Conservation (phyloP, 2,888 invertebrate genomes). For the Terebella lapidaria region DNA sequence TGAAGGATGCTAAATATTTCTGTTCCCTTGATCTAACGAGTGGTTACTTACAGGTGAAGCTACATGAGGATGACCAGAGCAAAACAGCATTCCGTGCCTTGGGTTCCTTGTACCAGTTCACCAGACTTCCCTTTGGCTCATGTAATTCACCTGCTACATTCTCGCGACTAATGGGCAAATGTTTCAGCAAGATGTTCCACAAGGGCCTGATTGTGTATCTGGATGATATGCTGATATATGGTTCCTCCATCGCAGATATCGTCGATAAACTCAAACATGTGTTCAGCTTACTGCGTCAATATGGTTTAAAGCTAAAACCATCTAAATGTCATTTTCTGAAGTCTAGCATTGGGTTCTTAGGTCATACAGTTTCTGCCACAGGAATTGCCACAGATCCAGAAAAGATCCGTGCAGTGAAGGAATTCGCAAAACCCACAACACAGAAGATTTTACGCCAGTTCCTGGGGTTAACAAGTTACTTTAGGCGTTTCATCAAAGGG, state of each 20-base stretch:
- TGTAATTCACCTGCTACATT: neutral
- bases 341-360: neutral
- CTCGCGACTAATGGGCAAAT: neutral
- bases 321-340: neutral
- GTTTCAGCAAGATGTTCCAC: neutral
- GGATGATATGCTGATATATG: neutral
- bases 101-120: too few relatives aligned
- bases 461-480: neutral
- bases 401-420: neutral
- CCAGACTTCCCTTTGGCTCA: too few relatives aligned
- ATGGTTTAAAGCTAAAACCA: neutral
- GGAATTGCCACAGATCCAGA: neutral
- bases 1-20: too few relatives aligned
- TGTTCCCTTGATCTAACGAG: too few relatives aligned
- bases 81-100: too few relatives aligned
- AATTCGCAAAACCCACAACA: neutral
- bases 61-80: too few relatives aligned
- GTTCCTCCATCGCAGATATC: neutral
- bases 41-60: too few relatives aligned
- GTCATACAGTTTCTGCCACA: neutral
- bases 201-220: neutral
- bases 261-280: neutral
- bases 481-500: neutral
- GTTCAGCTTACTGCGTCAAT: neutral
- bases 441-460: neutral